A percentile compares a stretch with the other conserved stretches of the same genome.
phyloP scores from a whole-genome alignment of 2,888 invertebrate species.

The Euplexia lucipara region DNA sequence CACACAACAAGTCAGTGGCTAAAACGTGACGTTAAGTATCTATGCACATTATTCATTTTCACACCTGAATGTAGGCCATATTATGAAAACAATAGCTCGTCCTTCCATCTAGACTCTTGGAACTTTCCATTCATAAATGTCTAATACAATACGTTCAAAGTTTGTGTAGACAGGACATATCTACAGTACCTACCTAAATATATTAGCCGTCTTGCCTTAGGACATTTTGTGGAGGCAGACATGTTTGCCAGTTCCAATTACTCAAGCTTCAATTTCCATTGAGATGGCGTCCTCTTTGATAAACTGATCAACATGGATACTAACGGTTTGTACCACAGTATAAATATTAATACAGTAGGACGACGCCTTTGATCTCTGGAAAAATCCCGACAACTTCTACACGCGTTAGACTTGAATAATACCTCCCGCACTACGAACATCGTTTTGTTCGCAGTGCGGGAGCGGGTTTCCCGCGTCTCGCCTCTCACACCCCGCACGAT shows the following conservation, averaged over 20 bases:
- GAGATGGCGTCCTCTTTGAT: conserved; percentile 14
- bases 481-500: too few species aligned
- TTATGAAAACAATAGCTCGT: conserved; percentile 22
- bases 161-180: not conserved
- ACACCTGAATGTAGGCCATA: conserved; percentile 16
- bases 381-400: too few species aligned
- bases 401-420: too few species aligned
- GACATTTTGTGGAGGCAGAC: conserved; percentile 5
- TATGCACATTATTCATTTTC: conserved; percentile 25
- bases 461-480: too few species aligned
- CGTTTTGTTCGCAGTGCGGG: too few species aligned
- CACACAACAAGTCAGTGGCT: not conserved
- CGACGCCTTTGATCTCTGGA: too few species aligned
- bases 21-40: conserved; percentile 25
- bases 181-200: not conserved
- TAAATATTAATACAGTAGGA: too few species aligned
- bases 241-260: conserved; percentile 40
- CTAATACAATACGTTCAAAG: not conserved
- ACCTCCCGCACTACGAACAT: too few species aligned
- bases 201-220: conserved; percentile 10
- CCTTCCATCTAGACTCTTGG: conserved; percentile 6
- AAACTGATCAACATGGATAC: not conserved
- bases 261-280: conserved; percentile 23
- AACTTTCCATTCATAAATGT: conserved; percentile 17
- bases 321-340: not conserved